phyloP scores from a whole-genome alignment of 2,797 vertebrate species.

The Ataeniobius toweri region DNA sequence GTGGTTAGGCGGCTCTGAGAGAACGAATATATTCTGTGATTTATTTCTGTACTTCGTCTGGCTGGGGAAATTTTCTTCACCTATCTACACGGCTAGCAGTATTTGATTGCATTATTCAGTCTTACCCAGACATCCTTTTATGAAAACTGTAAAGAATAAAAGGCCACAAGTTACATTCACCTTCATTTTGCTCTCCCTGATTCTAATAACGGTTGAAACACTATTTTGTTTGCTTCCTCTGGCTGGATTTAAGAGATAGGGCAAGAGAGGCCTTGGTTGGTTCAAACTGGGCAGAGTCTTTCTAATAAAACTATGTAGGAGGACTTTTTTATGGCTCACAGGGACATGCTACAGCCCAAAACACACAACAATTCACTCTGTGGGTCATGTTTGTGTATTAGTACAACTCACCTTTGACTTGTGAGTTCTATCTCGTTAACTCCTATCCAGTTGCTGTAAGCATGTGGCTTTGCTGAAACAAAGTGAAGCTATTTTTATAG shows the following conservation, averaged over 20 bases:
- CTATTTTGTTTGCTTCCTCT: slow-evolving; percentile 58
- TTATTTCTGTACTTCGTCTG: slow-evolving; percentile 38
- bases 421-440: too few species aligned
- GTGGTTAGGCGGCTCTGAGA: slow-evolving; percentile 16
- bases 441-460: too few species aligned
- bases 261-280: slow-evolving; percentile 32
- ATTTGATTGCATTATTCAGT: slow-evolving; percentile 60
- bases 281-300: slow-evolving; percentile 52
- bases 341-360: slow-evolving; percentile 54
- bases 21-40: slow-evolving; percentile 38
- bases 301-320: slow-evolving; percentile 52
- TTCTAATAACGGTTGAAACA: slow-evolving; percentile 57
- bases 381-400: slow-evolving; percentile 13
- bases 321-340: slow-evolving; percentile 58
- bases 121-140: slow-evolving; percentile 37
- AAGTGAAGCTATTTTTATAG: too few species aligned
- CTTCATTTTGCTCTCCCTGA: slow-evolving; percentile 48
- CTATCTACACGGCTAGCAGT: slow-evolving; percentile 36
- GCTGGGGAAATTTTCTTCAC: slow-evolving; percentile 40
- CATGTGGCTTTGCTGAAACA: too few species aligned
- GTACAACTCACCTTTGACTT: not conserved
- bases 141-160: slow-evolving; percentile 54
- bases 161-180: slow-evolving; percentile 46
- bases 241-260: slow-evolving; percentile 39
- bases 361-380: slow-evolving; percentile 48